Evolutionary conservation across 2,113 vertebrate genomes (phyloP), one percentile per base, ranked within the genome.

Genomic region (Crocuta crocuta): DNA sequence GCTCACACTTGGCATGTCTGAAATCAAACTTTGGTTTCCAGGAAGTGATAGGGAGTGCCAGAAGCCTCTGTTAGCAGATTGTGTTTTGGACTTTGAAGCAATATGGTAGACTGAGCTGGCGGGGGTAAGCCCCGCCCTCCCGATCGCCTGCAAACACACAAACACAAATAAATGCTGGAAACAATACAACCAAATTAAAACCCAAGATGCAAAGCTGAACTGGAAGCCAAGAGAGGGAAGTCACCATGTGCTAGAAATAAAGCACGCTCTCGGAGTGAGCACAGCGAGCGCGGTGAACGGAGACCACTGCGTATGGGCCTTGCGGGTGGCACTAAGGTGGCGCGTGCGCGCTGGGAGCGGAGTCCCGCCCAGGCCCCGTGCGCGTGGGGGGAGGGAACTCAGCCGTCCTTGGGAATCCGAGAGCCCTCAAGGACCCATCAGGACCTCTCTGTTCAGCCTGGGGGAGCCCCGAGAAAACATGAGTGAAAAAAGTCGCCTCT

Each of bases 81-180:
- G 16, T 73, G 55, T 70, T 76, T 91, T 96, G 71, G 61, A 58
- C 55, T 79, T 84, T 16, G 53, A 92, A 97, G 23, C 55, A 95
- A 24, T 73, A 31, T 55, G 35, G 91, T 82, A 92, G 76, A 73
- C 39, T 16, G 21, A 12, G 21, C 50, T 35, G 68, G 48, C 7
- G 26, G 61, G 45, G 79, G 50, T 10, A 76, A 83, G 84, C 6
- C 21, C 35, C 53, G 90, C 48, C 73, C 71, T 90, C 43, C 81
- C 35, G 21, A 15, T 16, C 26, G 89, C 71, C 71, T 55, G 71
- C n/a, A 85, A 94, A 79, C 28, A 71, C 53, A 89, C 53, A 66
- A 61, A 71, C 39, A 43, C 73, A 94, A 78, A 19, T 74, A 65
- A 89, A 58, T 19, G 8, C 33, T 45, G n/a, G 28, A 58, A 21